A percentile compares a stretch with the other conserved stretches of the same genome.
Conservation (phyloP, 2,888 invertebrate genomes). For the Odiellus spinosus region DNA sequence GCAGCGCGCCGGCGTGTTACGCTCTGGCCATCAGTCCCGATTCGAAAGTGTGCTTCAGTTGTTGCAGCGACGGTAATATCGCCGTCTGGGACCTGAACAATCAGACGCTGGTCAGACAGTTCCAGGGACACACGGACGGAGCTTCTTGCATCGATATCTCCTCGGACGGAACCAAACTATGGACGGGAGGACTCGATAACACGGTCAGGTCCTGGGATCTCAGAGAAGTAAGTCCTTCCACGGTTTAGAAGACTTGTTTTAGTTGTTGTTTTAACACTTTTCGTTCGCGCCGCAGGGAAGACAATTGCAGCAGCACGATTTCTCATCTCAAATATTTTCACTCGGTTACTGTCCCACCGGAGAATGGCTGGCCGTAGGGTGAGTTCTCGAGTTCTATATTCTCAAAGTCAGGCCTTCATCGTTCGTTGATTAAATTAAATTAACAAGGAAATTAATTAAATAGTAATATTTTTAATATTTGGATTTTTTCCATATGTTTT, state of each 20-base stretch:
- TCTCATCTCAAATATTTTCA: constrained; percentile 79
- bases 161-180: constrained; percentile 73
- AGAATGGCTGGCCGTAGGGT: constrained; percentile 86
- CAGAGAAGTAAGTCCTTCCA: constrained; percentile 41
- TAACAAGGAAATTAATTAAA: neutral
- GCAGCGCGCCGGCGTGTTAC: constrained; percentile 88
- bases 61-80: constrained; percentile 92
- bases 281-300: constrained; percentile 54
- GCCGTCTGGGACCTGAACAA: constrained; percentile 93
- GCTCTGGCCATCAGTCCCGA: constrained; percentile 92
- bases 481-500: constrained; percentile 8
- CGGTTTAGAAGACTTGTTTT: constrained; percentile 3
- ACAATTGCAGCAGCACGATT: constrained; percentile 82
- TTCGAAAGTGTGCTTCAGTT: constrained; percentile 91
- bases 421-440: constrained; percentile 1
- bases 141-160: constrained; percentile 95
- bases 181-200: constrained; percentile 91
- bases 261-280: no score
- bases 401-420: no score
- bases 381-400: constrained; percentile 16
- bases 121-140: constrained; percentile 77
- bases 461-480: neutral
- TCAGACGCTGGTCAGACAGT: constrained; percentile 56
- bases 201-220: constrained; percentile 90
- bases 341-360: constrained; percentile 87